Evolutionary conservation across 2,888 invertebrate species (phyloP), one percentile per base, ranked within the genome.

Genomic region (Chelonus formosanus): DNA sequence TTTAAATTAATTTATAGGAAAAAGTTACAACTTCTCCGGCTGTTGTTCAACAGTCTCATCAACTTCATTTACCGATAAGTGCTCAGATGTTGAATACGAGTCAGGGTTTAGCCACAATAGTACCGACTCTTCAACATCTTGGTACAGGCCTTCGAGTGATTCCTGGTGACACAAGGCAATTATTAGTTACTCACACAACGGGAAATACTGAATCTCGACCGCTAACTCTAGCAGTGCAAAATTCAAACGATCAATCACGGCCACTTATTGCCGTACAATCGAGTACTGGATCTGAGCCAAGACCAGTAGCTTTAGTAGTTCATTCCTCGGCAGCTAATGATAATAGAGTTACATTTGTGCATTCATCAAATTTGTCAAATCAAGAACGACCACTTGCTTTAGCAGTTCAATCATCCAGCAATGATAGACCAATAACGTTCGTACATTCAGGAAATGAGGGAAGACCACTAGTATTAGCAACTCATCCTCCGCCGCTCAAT

Each of bases 361-460:
- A 84, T 74, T 82, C 40, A 40, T 40, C 84, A 66, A 80, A 80
- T 76, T 74, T 83, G 65, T 79, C 82, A 45, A 82, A 74, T 75
- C 83, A 78, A 73, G 84, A 83, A 56, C 78, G 84, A 72, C 84
- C 84, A 43, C 71, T 84, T 67, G 82, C 84, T 47, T 75, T 84
- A 31, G 84, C 84, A n/a, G 84, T 84, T 43, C 84, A 84, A 64
- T 82, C 84, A 8, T 76, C 82, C 4, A 81, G 73, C 70, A 82
- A 81, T 67, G 81, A 80, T 54, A 76, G 82, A 71, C 83, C 83
- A 34, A 79, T 84, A 52, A 80, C 83, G 55, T 83, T 83, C 55
- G 83, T 84, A 50, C 82, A 81, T 63, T 83, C 83, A 35, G 78
- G 80, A 48, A 84, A 81, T 71, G 81, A 83, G 66, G 80, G 78